phyloP scores from a whole-genome alignment of 2,888 invertebrate species.

The Nemurella pictetii region DNA sequence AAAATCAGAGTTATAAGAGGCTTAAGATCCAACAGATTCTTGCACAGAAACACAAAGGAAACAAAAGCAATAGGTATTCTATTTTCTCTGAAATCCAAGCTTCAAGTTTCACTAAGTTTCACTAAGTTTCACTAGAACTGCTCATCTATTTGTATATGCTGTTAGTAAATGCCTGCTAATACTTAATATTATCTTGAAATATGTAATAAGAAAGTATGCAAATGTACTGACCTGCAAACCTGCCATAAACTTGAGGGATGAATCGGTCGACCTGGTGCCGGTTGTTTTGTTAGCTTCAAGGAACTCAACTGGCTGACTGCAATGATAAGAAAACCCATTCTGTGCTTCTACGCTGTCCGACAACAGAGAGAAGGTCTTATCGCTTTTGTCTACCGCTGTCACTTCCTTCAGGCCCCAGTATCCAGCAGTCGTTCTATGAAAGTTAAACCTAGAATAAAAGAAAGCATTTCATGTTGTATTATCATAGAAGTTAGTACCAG shows the following conservation, averaged over 20 bases:
- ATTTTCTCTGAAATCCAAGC: background rate
- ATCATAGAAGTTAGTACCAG: too few relatives aligned
- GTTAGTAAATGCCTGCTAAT: too few relatives aligned
- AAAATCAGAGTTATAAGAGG: too few relatives aligned
- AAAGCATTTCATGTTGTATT: background rate
- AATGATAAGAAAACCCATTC: slow-evolving; percentile 46
- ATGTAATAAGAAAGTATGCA: background rate
- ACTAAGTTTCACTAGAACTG: too few relatives aligned
- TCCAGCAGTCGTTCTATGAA: slow-evolving; percentile 1
- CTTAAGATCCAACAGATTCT: background rate
- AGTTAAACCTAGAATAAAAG: slow-evolving; percentile 16
- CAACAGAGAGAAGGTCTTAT: slow-evolving; percentile 3
- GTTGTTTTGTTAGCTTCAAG: background rate
- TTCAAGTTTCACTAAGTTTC: too few relatives aligned
- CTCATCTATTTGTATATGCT: too few relatives aligned
- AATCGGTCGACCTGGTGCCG: background rate
- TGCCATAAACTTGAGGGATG: slow-evolving; percentile 35
- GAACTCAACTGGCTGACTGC: slow-evolving; percentile 43
- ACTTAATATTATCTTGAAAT: background rate
- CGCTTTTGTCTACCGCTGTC: background rate
- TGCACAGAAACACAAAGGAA: background rate
- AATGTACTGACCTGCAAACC: slow-evolving; percentile 45
- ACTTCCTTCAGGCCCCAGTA: slow-evolving; percentile 41
- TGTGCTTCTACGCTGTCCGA: slow-evolving; percentile 44
- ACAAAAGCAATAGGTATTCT: background rate